Evolutionary conservation across 2,888 invertebrate species (phyloP).

Genomic region (Agrochola circellaris): DNA sequence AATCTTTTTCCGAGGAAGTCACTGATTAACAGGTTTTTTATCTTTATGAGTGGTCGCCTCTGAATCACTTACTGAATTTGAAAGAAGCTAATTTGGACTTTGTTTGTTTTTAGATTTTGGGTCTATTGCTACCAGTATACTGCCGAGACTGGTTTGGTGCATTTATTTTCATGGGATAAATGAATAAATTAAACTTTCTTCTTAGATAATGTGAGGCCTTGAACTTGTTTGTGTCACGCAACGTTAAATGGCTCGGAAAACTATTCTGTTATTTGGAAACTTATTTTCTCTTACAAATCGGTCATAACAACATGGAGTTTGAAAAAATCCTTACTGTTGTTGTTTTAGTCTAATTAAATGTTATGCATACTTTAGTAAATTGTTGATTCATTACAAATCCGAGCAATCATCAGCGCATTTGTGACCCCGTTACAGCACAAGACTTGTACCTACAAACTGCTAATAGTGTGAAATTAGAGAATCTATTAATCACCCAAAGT

Average conservation of each 20-base stretch:
- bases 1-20: slow-evolving; percentile 82
- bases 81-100: slow-evolving; percentile 63
- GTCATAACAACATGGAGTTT: slow-evolving; percentile 30
- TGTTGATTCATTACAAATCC: not conserved
- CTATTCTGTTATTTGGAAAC: slow-evolving; percentile 54
- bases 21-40: slow-evolving; percentile 84
- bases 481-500: slow-evolving; percentile 17
- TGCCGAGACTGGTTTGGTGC: slow-evolving; percentile 24
- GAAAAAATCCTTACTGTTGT: slow-evolving; percentile 25
- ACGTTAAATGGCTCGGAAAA: slow-evolving; percentile 54
- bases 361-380: not conserved
- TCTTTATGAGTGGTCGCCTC: slow-evolving; percentile 76
- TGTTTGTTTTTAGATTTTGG: slow-evolving; percentile 56
- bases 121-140: slow-evolving; percentile 16
- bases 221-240: slow-evolving; percentile 58
- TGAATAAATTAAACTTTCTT: slow-evolving; percentile 62
- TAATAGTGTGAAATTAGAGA: slow-evolving; percentile 4
- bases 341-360: slow-evolving; percentile 16
- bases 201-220: slow-evolving; percentile 41
- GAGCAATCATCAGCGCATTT: not conserved
- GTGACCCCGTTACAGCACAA: not conserved
- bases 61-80: slow-evolving; percentile 77
- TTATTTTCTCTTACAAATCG: slow-evolving; percentile 49
- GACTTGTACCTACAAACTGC: not conserved
- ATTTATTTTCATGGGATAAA: slow-evolving; percentile 36